phyloP scores from a whole-genome alignment of 2,888 invertebrate genomes.

The Ametastegia equiseti region DNA sequence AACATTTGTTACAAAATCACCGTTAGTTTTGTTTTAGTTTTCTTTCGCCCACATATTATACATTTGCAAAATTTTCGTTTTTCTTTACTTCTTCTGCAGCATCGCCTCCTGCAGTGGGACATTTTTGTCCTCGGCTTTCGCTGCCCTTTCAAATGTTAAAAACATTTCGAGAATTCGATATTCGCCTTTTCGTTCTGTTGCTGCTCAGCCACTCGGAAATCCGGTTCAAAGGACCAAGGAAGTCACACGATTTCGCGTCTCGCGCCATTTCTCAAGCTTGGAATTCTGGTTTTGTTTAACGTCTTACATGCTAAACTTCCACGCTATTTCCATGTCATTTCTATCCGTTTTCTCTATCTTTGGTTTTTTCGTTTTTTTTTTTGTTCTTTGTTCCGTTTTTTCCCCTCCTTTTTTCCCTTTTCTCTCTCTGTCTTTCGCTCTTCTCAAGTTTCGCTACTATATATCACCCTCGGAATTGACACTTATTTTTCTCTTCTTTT shows the following conservation, averaged over 20 bases:
- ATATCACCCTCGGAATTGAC: constrained; percentile 26
- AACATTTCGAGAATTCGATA: constrained; percentile 23
- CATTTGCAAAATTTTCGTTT: not conserved
- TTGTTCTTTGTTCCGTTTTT: not conserved
- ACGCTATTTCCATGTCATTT: not conserved
- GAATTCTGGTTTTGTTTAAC: constrained; percentile 31
- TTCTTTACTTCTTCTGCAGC: not conserved
- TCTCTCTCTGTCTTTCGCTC: constrained; percentile 1
- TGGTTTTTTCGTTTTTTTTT: not conserved
- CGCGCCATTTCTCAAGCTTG: not conserved
- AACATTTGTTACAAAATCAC: too few relatives aligned
- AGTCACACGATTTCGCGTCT: constrained; percentile 3
- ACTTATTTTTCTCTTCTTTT: constrained; percentile 59
- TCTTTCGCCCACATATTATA: too few relatives aligned
- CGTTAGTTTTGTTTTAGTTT: too few relatives aligned
- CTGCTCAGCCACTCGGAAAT: constrained; percentile 20
- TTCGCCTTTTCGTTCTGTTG: not conserved
- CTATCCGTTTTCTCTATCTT: not conserved
- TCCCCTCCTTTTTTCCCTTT: constrained; percentile 44
- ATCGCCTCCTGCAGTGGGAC: not conserved
- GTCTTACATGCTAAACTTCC: not conserved
- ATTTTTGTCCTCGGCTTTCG: not conserved
- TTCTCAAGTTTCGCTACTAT: constrained; percentile 16
- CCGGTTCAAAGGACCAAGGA: constrained; percentile 11
- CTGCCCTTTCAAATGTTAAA: not conserved